Evolutionary conservation across 2,797 vertebrate species (phyloP).

Genomic region (Phoebastria nigripes): DNA sequence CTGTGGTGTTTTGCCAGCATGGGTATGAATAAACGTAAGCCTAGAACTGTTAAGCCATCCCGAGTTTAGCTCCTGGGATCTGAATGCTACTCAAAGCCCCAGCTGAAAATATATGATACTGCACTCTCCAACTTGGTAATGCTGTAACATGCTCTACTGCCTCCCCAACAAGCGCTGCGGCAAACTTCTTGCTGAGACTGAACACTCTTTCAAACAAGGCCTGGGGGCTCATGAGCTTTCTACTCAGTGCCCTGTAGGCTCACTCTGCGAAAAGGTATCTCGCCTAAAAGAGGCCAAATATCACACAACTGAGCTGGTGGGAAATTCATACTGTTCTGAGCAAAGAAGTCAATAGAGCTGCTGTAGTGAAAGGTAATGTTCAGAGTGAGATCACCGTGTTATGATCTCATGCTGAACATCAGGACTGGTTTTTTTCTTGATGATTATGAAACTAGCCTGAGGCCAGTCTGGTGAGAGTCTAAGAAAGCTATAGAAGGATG

Average conservation of each 20-base stretch:
- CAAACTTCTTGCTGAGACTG: conserved; percentile 48
- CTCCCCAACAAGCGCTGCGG: not conserved
- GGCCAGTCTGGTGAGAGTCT: conserved; percentile 49
- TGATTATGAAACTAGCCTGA: conserved; percentile 65
- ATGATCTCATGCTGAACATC: conserved; percentile 66
- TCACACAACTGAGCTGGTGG: conserved; percentile 51
- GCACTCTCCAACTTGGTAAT: not conserved
- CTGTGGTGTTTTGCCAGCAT: not conserved
- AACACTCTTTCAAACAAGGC: conserved; percentile 52
- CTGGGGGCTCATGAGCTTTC: conserved; percentile 32
- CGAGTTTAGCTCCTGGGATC: conserved; percentile 4
- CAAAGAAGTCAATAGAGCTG: conserved; percentile 32
- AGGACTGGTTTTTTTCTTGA: not conserved
- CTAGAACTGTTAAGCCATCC: not conserved
- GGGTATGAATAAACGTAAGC: not conserved
- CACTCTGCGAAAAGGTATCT: conserved; percentile 19
- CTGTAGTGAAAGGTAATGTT: conserved; percentile 49
- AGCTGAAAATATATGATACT: not conserved
- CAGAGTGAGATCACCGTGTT: conserved; percentile 59
- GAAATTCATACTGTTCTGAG: conserved; percentile 61
- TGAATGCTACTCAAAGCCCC: conserved; percentile 1
- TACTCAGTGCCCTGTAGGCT: conserved; percentile 43
- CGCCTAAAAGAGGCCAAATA: conserved; percentile 51
- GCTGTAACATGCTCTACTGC: not conserved
- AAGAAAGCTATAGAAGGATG: conserved; percentile 34